phyloP scores from a whole-genome alignment of 2,888 invertebrate species.

The Lasioglossum zephyrum region DNA sequence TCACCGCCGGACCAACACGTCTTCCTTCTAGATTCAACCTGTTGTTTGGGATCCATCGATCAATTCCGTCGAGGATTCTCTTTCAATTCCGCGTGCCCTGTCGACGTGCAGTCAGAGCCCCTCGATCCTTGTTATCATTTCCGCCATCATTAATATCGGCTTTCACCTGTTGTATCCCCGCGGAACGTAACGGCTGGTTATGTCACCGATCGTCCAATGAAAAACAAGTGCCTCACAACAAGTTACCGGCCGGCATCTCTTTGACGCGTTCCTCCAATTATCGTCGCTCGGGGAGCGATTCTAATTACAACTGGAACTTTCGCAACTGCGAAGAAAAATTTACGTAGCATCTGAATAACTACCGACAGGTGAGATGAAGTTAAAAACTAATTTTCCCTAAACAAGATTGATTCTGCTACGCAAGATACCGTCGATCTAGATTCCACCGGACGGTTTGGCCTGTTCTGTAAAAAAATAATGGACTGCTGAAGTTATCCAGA shows the following conservation, averaged over 20 bases:
- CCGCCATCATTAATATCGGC: conserved; percentile 31
- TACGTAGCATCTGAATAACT: neutral
- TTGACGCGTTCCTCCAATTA: conserved; percentile 10
- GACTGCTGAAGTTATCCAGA: neutral
- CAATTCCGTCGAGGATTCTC: neutral
- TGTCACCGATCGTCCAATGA: conserved; percentile 5
- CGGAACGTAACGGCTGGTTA: conserved; percentile 7
- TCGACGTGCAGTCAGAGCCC: neutral
- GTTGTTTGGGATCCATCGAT: neutral
- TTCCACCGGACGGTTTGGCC: neutral
- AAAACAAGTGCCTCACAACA: neutral
- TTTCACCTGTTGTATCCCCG: neutral
- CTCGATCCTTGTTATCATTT: conserved; percentile 25
- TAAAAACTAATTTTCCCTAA: neutral
- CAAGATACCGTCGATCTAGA: neutral
- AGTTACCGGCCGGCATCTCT: neutral
- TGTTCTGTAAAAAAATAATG: neutral
- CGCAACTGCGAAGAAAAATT: neutral
- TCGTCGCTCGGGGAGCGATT: neutral
- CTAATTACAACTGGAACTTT: conserved; percentile 9
- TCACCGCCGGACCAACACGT: neutral
- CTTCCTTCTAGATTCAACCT: neutral
- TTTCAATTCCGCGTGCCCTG: neutral
- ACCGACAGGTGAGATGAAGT: neutral
- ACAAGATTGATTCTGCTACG: neutral